Conservation (phyloP, 30 jellyfish, hydroid and myxozoan species). For the Cassiopea xamachana region DNA sequence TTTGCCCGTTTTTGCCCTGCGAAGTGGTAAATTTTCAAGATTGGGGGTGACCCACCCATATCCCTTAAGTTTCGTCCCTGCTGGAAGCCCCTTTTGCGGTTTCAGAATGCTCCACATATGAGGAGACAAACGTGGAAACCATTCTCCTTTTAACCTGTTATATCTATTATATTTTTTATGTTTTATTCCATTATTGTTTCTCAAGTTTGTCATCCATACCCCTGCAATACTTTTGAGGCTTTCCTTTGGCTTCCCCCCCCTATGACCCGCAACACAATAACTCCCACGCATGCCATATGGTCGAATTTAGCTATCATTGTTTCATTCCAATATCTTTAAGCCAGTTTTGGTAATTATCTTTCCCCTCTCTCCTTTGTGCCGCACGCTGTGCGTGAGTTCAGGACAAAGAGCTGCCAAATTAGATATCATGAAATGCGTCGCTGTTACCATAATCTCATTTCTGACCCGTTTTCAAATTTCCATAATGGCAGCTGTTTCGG, state of each 20-base stretch:
- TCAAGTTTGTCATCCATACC: not conserved
- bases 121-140: too few relatives aligned
- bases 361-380: not conserved
- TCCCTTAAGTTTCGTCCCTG: too few relatives aligned
- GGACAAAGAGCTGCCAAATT: not conserved
- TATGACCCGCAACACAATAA: not conserved
- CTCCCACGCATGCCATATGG: not conserved
- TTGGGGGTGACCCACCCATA: too few relatives aligned
- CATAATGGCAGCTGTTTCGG: not conserved
- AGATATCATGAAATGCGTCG: conserved; percentile 9
- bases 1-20: too few relatives aligned
- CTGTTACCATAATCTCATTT: conserved; percentile 5
- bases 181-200: not conserved
- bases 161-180: not conserved
- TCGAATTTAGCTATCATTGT: not conserved
- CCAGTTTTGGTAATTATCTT: not conserved
- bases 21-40: too few relatives aligned
- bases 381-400: conserved; percentile 9
- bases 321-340: not conserved
- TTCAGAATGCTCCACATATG: too few relatives aligned
- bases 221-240: not conserved
- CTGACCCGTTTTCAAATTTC: conserved; percentile 7
- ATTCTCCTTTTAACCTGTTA: not conserved
- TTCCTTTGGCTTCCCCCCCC: too few relatives aligned
- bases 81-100: too few relatives aligned